Conservation (phyloP, 1,140 invertebrate species). For the Chymomyza costata region DNA sequence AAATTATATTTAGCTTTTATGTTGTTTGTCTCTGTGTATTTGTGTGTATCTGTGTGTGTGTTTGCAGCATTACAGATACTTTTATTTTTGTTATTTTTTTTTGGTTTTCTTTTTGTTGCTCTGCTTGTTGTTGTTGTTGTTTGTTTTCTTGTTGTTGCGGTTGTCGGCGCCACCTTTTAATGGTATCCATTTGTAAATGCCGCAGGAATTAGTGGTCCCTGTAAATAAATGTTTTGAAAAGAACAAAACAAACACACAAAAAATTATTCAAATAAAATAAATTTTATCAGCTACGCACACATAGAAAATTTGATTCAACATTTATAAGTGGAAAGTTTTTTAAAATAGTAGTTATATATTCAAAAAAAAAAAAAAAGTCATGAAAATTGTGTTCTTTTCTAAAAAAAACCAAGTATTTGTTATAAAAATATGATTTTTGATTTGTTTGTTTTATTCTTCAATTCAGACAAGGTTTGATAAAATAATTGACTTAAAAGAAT, state of each 20-base stretch:
- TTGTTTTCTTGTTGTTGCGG: constrained; percentile 63
- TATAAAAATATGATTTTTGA: too few relatives aligned
- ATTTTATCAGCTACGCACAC: constrained; percentile 45
- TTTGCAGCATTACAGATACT: constrained; percentile 52
- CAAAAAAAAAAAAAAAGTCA: too few relatives aligned
- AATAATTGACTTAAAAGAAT: too few relatives aligned
- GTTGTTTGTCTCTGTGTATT: neutral
- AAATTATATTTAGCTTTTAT: constrained; percentile 18
- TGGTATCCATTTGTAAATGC: constrained; percentile 96
- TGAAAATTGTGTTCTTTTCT: too few relatives aligned
- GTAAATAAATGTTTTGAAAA: constrained; percentile 73
- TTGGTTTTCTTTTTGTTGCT: constrained; percentile 35
- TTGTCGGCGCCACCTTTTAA: constrained; percentile 79
- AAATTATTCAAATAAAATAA: constrained; percentile 65
- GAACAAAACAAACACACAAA: constrained; percentile 66
- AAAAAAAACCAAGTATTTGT: too few relatives aligned
- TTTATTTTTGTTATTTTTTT: constrained; percentile 26
- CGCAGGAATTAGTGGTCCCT: constrained; percentile 94
- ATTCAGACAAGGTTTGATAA: too few relatives aligned
- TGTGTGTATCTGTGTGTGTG: constrained; percentile 34
- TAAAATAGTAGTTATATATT: constrained; percentile 36
- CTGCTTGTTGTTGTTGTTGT: constrained; percentile 29
- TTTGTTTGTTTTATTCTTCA: too few relatives aligned
- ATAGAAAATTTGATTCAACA: too few relatives aligned
- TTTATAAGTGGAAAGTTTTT: too few relatives aligned